Evolutionary conservation across 2,113 vertebrate species (phyloP), one percentile per base, ranked within the genome.

Genomic region (Tragelaphus scriptus): DNA sequence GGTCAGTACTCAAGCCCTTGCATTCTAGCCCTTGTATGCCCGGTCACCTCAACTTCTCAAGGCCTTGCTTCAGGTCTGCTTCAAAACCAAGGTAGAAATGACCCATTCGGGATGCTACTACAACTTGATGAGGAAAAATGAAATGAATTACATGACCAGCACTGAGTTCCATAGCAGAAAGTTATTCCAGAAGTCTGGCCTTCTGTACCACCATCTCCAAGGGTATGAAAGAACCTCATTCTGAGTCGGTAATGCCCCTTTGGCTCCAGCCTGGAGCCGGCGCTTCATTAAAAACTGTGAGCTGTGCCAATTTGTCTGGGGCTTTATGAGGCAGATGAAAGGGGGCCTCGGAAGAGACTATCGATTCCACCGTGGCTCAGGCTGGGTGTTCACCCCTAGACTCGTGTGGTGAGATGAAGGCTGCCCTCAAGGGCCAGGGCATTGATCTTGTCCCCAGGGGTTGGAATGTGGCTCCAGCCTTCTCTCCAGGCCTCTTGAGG

Each of bases 401-500:
- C 95, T 95, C 79, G 0, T 0, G 91, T 90, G 96, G 85, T 88
- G 32, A 88, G 90, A 25, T 49, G 97, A 82, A 96, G 92, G 84
- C 79, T 26, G 26, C 91, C 81, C 55, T 88, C 81, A 40, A 94
- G 94, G 59, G 94, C 97, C 30, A 36, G 32, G 82, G 94, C 98
- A 91, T 96, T 96, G 97, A 53, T 61, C 85, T 96, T 93, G 65
- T 97, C 94, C 97, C 87, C 68, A 47, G 77, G 89, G 56, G 81
- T 82, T 92, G 96, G 82, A 97, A 97, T 97, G 98, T 77, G 25
- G 88, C 97, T 98, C 90, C 90, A 28, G 94, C 94, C 98, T 94
- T 96, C 91, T 97, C 93, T 98, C 98, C 98, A 98, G 98, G 97
- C 98, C 98, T 98, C 98, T 98, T 97, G 98, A 98, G 98, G 91